Evolutionary conservation across 2,888 invertebrate species (phyloP).

Genomic region (Diplolepis rosae): DNA sequence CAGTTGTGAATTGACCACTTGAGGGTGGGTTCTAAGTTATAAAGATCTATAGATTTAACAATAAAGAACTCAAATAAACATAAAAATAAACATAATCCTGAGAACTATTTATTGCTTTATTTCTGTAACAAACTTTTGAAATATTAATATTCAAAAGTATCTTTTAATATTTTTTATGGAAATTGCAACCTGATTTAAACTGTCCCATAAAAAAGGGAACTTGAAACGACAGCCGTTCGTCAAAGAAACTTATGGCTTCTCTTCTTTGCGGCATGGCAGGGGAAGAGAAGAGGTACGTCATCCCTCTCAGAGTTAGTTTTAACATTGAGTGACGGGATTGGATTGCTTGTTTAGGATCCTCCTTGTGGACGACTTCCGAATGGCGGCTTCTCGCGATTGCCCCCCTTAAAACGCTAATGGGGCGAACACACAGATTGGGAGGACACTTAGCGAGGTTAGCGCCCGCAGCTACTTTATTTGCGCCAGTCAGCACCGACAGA

Average conservation of each 20-base stretch:
- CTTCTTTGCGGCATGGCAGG: too few relatives aligned
- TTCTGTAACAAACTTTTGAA: too few relatives aligned
- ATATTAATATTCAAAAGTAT: too few relatives aligned
- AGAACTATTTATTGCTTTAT: not conserved
- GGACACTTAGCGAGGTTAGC: conserved; percentile 63
- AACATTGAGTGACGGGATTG: conserved; percentile 25
- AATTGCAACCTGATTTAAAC: too few relatives aligned
- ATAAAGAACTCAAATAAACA: not conserved
- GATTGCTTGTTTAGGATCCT: conserved; percentile 33
- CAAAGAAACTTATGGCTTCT: not conserved
- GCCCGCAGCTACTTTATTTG: conserved; percentile 64
- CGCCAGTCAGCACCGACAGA: conserved; percentile 44
- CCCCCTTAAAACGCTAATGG: conserved; percentile 51
- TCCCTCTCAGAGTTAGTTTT: conserved; percentile 18
- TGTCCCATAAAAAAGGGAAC: too few relatives aligned
- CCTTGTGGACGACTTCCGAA: conserved; percentile 15
- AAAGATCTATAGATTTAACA: not conserved
- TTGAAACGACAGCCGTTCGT: too few relatives aligned
- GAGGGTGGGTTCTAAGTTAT: not conserved
- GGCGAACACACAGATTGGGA: conserved; percentile 61
- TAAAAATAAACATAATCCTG: conserved; percentile 1
- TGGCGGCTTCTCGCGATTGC: conserved; percentile 20
- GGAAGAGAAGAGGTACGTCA: not conserved
- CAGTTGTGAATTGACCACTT: not conserved
- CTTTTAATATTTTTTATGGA: too few relatives aligned